Evolutionary conservation across 1,140 invertebrate genomes (phyloP).

Genomic region (Pygmarrhopalites habei): DNA sequence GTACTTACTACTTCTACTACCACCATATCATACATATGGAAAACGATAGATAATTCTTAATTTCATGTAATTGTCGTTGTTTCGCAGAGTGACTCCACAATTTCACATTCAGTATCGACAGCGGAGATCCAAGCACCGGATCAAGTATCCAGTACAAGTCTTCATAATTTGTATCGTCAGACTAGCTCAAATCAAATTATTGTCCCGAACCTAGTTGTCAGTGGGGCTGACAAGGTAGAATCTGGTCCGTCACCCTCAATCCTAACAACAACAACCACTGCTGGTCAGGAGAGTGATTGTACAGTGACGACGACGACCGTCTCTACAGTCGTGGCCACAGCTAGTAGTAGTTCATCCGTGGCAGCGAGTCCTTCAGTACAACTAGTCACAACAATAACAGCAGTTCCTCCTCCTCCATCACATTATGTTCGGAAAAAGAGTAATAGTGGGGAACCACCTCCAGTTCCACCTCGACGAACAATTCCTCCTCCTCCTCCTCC

Average conservation of each 20-base stretch:
- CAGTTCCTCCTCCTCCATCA: no score
- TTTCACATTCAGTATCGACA: neutral
- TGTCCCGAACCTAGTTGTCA: slow-evolving; percentile 13
- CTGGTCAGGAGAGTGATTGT: neutral
- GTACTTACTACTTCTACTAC: no score
- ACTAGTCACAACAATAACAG: no score
- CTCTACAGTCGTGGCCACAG: neutral
- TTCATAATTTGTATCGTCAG: slow-evolving; percentile 20
- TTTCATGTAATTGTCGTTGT: no score
- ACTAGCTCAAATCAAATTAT: slow-evolving; percentile 4
- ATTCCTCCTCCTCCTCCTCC: slow-evolving; percentile 15
- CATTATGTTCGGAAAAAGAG: no score
- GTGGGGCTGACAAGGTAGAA: neutral
- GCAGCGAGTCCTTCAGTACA: no score
- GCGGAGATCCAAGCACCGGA: neutral
- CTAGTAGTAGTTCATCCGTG: neutral
- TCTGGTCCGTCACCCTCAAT: neutral
- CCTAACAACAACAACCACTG: neutral
- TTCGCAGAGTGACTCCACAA: slow-evolving; percentile 34
- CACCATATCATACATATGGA: no score
- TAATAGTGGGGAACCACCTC: slow-evolving; percentile 15
- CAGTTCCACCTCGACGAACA: slow-evolving; percentile 18
- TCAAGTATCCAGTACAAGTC: slow-evolving; percentile 4
- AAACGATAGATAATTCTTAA: no score
- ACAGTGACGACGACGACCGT: neutral